Evolutionary conservation across 2,113 vertebrate genomes (phyloP), one percentile per base, ranked within the genome.

Genomic region (Gadus chalcogrammus): DNA sequence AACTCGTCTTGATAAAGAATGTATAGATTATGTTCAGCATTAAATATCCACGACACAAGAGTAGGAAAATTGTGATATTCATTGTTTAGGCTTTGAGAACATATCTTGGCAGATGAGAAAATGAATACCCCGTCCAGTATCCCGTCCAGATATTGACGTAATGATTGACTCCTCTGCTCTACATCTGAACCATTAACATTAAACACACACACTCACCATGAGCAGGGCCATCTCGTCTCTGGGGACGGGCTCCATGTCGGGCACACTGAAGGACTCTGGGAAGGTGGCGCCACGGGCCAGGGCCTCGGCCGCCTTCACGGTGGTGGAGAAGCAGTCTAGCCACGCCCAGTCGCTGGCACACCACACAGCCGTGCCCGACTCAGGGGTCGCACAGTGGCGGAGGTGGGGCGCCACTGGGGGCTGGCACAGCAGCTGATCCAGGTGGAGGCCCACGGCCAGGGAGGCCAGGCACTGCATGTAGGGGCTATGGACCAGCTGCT

Each of bases 401-500:
- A 96, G 93, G 76, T 94, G 94, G 11, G 94, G 94, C 0, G 96
- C 93, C 35, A 94, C 91, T 0, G 94, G 93, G 0, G 97, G 91
- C 27, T 76, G 93, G 79, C 97, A 99, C 66, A 99, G 84, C 17
- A 98, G 93, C 74, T 91, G 92, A 68, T 99, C 97, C 69, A 99
- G 91, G 74, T 94, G 95, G 42, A 99, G 95, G 0, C 97, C 97
- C 71, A 99, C 97, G 0, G 95, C 96, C 15, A 99, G 89, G 0
- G 97, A 99, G 20, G 97, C 94, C 35, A 99, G 87, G 80, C 97
- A 99, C 79, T 99, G 97, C 97, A 99, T 98, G 58, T 99, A 99
- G 2, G 97, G 95, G 69, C 97, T 99, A 66, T 99, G 97, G 61
- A 99, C 94, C 1, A 99, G 94, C 89, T 99, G 97, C 83, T 99